Conservation (phyloP, 2,888 invertebrate species). For the Sclerodermus sp. region DNA sequence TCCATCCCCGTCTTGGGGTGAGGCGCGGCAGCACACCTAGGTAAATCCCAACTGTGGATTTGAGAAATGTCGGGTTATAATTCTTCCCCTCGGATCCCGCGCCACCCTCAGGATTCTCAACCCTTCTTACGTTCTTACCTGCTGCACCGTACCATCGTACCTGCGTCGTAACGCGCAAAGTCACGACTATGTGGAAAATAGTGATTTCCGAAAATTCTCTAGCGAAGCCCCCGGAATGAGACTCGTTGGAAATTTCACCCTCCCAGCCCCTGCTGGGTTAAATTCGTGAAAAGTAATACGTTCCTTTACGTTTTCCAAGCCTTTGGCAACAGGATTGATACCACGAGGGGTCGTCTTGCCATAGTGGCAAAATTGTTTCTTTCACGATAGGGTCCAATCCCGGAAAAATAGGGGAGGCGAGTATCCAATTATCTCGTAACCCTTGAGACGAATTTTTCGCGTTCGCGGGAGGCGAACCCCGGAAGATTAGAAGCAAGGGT, state of each 20-base stretch:
- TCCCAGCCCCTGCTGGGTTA: too few relatives aligned
- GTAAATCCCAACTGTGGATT: slow-evolving; percentile 41
- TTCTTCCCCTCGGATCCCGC: slow-evolving; percentile 20
- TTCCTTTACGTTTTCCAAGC: too few relatives aligned
- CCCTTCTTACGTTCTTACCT: too few relatives aligned
- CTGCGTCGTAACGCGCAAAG: too few relatives aligned
- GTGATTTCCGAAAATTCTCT: too few relatives aligned
- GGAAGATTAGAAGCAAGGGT: slow-evolving; percentile 6
- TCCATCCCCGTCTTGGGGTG: slow-evolving; percentile 16
- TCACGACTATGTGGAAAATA: too few relatives aligned
- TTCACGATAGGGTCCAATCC: not conserved
- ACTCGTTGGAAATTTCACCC: too few relatives aligned
- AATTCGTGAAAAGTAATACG: too few relatives aligned
- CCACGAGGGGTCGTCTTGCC: not conserved
- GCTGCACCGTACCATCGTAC: too few relatives aligned
- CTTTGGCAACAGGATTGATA: too few relatives aligned
- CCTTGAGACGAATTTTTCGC: slow-evolving; percentile 12
- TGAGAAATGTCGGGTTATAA: slow-evolving; percentile 41
- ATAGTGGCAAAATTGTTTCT: not conserved
- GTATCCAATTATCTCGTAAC: slow-evolving; percentile 2
- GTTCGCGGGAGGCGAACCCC: slow-evolving; percentile 3
- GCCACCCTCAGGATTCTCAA: too few relatives aligned
- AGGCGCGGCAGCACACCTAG: slow-evolving; percentile 18
- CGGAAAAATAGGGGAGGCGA: not conserved
- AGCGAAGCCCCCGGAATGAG: too few relatives aligned